A percentile compares a stretch with the other conserved stretches of the same genome.
Conservation (phyloP, 2,888 invertebrate genomes). For the Hanleya hanleyi region DNA sequence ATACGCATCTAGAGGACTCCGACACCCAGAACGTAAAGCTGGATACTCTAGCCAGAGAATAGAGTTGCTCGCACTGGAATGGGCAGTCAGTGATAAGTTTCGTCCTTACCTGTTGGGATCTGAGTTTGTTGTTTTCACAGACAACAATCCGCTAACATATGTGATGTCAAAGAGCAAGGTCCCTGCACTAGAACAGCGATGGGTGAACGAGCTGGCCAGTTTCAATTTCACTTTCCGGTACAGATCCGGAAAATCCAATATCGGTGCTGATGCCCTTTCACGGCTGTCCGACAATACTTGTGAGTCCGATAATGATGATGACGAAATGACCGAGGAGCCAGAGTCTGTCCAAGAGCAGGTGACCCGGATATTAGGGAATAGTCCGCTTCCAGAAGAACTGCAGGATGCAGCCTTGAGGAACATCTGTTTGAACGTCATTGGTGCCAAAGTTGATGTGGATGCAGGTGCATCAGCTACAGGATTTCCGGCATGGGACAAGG, state of each 20-base stretch:
- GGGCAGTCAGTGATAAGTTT: slow-evolving; percentile 38
- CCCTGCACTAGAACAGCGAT: slow-evolving; percentile 28
- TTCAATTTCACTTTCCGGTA: slow-evolving; percentile 29
- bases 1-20: slow-evolving; percentile 21
- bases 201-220: slow-evolving; percentile 22
- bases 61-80: slow-evolving; percentile 36
- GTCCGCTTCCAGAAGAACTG: background rate
- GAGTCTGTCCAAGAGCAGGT: background rate
- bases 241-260: slow-evolving; percentile 21
- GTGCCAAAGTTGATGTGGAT: background rate
- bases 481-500: background rate
- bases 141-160: slow-evolving; percentile 27
- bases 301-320: background rate
- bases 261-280: slow-evolving; percentile 18
- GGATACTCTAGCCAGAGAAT: slow-evolving; percentile 32
- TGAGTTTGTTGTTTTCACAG: slow-evolving; percentile 27
- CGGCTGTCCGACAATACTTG: background rate
- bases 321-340: background rate
- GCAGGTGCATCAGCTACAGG: background rate
- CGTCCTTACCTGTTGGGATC: slow-evolving; percentile 25
- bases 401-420: background rate
- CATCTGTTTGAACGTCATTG: background rate
- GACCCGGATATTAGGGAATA: background rate
- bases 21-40: background rate
- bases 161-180: slow-evolving; percentile 21